A percentile compares a stretch with the other conserved stretches of the same genome.
Evolutionary conservation across 2,888 invertebrate genomes (phyloP).

Genomic region (Tholera decimalis): DNA sequence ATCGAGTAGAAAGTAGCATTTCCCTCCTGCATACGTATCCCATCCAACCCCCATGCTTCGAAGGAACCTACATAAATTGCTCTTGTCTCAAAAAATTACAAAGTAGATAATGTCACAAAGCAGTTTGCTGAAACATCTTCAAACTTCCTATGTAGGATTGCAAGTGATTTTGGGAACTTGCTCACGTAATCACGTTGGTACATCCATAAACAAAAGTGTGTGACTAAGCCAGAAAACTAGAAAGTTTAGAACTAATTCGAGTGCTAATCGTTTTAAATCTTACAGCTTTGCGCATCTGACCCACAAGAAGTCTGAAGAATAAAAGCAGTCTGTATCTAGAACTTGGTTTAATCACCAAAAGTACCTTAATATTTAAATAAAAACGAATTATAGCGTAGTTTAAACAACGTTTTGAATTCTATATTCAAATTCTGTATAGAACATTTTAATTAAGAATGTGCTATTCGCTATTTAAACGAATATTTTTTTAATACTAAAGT

Average conservation of each 20-base stretch:
- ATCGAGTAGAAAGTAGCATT: too few relatives aligned
- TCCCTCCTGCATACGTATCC: too few relatives aligned
- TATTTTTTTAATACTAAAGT: too few relatives aligned
- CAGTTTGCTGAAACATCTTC: constrained; percentile 18
- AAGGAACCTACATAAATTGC: not conserved
- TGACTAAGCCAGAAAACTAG: not conserved
- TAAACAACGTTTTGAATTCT: too few relatives aligned
- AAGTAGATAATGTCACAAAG: constrained; percentile 2
- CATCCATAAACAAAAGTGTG: constrained; percentile 20
- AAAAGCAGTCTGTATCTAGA: not conserved
- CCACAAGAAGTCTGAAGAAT: not conserved
- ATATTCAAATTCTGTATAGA: too few relatives aligned
- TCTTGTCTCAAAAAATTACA: not conserved
- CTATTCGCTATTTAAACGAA: too few relatives aligned
- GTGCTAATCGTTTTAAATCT: not conserved
- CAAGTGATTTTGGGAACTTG: constrained; percentile 25
- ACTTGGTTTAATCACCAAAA: too few relatives aligned
- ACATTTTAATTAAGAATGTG: too few relatives aligned
- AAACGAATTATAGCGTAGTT: too few relatives aligned
- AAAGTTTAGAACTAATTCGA: constrained; percentile 21
- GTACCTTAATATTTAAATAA: too few relatives aligned
- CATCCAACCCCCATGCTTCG: too few relatives aligned
- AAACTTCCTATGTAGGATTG: constrained; percentile 21
- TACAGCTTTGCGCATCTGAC: not conserved
- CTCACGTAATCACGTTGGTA: constrained; percentile 18